Percentiles rank a stretch among this genome's conserved stretches.
phyloP scores from a whole-genome alignment of 2,797 vertebrate genomes.

The Falco rusticolus region DNA sequence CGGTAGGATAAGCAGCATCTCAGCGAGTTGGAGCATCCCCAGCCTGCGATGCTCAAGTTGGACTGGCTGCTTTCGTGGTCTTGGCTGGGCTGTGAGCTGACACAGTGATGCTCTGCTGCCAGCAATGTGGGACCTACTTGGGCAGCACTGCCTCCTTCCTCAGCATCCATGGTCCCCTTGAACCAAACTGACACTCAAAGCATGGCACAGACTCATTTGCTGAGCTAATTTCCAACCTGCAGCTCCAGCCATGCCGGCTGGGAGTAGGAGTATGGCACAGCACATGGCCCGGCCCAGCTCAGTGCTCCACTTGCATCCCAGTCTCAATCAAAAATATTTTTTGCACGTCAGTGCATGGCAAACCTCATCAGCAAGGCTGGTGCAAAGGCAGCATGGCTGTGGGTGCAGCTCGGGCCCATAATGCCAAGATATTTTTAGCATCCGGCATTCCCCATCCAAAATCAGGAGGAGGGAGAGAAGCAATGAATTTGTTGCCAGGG shows the following conservation, averaged over 20 bases:
- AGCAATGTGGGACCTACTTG: no score
- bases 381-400: background rate
- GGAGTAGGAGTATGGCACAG: background rate
- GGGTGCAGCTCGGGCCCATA: no score
- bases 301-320: background rate
- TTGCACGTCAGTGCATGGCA: fast-evolving
- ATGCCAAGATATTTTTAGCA: background rate
- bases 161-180: background rate
- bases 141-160: background rate
- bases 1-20: fast-evolving
- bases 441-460: background rate
- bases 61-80: background rate
- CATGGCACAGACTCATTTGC: fast-evolving
- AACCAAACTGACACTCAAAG: no score
- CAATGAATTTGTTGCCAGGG: fast-evolving
- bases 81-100: no score
- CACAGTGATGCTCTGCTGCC: background rate
- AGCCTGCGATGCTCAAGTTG: background rate
- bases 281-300: fast-evolving
- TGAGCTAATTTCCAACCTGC: background rate
- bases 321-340: background rate
- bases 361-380: fast-evolving
- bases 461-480: background rate
- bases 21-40: background rate
- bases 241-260: background rate